Conservation (phyloP, 2,113 vertebrate species). For the Austrofundulus limnaeus region DNA sequence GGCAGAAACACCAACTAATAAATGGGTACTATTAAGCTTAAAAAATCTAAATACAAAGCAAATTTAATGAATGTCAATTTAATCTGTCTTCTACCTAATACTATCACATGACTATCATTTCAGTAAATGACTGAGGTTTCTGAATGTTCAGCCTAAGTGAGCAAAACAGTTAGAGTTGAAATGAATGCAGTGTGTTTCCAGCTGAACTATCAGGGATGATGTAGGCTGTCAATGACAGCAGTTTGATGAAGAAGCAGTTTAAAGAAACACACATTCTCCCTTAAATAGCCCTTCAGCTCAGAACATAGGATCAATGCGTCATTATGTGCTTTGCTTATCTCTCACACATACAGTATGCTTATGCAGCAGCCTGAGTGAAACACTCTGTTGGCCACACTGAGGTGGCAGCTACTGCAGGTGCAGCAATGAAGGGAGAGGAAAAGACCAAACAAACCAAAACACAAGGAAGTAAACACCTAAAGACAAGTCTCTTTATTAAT, state of each 20-base stretch:
- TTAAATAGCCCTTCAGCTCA: neutral
- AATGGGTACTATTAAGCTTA: no score
- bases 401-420: no score
- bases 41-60: no score
- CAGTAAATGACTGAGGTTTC: no score
- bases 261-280: neutral
- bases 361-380: slow-evolving; percentile 5
- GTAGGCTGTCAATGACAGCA: neutral
- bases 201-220: no score
- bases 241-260: slow-evolving; percentile 1
- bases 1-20: no score
- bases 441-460: neutral
- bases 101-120: no score
- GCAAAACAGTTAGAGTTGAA: neutral
- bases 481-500: no score
- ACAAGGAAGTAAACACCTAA: no score
- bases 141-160: neutral
- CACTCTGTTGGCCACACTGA: neutral
- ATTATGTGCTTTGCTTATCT: slow-evolving; percentile 9
- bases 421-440: neutral
- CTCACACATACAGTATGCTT: neutral
- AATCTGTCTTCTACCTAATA: no score
- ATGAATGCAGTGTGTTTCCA: neutral
- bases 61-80: no score
- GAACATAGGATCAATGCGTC: slow-evolving; percentile 30